A percentile compares a stretch with the other conserved stretches of the same genome.
These are phyloP conservation scores for Globodera ellingtonae DNA, from an alignment of 1,140 invertebrate species.

Conservation along the genomic window DNA sequence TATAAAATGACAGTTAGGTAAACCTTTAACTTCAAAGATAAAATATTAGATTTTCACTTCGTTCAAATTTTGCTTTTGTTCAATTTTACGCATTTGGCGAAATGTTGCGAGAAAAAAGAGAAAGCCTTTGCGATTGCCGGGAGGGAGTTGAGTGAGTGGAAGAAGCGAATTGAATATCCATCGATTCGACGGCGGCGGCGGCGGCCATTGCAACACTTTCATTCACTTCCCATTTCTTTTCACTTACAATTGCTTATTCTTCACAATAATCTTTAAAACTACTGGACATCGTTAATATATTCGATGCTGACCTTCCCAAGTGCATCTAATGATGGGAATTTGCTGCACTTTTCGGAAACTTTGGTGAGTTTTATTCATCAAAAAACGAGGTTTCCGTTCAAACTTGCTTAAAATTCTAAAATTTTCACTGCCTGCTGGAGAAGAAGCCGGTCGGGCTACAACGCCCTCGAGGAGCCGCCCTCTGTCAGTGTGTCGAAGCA, in stretches of 20 bases:
- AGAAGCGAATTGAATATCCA: no score
- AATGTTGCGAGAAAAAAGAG: no score
- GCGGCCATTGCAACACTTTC: neutral
- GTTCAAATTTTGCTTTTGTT: no score
- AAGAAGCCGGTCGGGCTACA: neutral
- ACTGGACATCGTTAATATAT: neutral
- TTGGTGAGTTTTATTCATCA: neutral
- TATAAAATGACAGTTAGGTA: no score
- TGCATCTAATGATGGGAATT: neutral
- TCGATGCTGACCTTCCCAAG: neutral
- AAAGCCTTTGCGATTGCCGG: no score
- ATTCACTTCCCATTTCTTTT: neutral
- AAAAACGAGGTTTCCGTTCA: neutral
- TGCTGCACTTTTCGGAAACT: neutral
- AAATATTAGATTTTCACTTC: no score
- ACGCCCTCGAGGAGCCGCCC: neutral
- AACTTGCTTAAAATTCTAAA: neutral
- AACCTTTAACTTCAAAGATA: no score
- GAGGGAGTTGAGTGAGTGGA: no score
- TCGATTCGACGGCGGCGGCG: no score
- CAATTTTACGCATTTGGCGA: no score
- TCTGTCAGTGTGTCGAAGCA: neutral
- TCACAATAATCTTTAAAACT: neutral
- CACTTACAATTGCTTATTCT: neutral
- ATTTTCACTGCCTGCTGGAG: neutral